Evolutionary conservation across 2,888 invertebrate genomes (phyloP), one percentile per base, ranked within the genome.

Genomic region (Cotesia congregata): DNA sequence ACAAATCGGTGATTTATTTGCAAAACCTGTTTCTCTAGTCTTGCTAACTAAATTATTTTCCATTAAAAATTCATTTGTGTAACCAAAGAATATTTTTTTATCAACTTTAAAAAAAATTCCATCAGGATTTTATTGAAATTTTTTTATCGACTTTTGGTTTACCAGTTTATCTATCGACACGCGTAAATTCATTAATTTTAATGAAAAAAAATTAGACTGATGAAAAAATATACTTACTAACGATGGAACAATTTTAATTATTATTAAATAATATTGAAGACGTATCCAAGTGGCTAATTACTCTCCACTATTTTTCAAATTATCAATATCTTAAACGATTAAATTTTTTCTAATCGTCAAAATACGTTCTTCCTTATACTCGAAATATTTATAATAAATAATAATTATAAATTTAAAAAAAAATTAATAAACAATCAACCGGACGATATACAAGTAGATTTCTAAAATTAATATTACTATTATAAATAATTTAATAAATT

Each of bases 401-500:
- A 20, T 20, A 30, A 30, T 30, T 30, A 30, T 30, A 30, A 30
- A 30, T 30, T 30, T 3, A 30, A 30, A 30, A 30, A 30, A 39
- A 65, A 65, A 41, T 41, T 12, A 20, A 12, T 15, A 69, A 41
- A 68, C 15, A 59, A 40, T 39, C 39, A 17, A 67, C 67, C n/a
- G 40, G 20, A 67, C 67, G 40, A 67, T 39, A 17, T 39, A 67
- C n/a, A 30, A 67, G 38, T 40, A 38, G 67, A 67, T 40, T 40
- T 38, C n/a, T 39, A 67, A 12, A 67, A 67, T 17, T 12, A 40
- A 67, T 6, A 67, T 6, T 17, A 67, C n/a, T 50, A 72, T 62
- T 72, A 72, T 72, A 72, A 20, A 38, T 72, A 64, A 39, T 30
- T 71, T 59, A 64, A 72, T 72, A 61, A 38, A 64, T 41, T 64